A percentile compares a stretch with the other conserved stretches of the same genome.
These are phyloP conservation scores for Prionailurus viverrinus DNA, from an alignment of 2,113 vertebrate species.

Conservation along the genomic window DNA sequence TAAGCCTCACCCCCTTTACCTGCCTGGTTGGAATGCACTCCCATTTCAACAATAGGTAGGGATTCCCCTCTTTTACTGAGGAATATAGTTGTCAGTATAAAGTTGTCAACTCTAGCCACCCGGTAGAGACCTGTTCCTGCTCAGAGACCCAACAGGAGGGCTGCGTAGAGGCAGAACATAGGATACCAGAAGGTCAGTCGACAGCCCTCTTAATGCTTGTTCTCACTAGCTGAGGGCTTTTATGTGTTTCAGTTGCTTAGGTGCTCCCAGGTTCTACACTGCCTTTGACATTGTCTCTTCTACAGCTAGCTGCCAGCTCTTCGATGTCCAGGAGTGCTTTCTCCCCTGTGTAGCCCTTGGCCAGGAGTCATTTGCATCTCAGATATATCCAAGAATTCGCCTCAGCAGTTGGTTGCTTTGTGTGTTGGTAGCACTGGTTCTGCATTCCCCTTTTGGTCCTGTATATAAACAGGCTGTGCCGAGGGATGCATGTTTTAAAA, in stretches of 20 bases:
- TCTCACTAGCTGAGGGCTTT: not conserved
- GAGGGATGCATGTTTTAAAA: not conserved
- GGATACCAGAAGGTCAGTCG: not conserved
- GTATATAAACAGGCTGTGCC: not conserved
- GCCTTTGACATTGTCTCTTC: not conserved
- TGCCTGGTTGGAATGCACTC: rapidly evolving
- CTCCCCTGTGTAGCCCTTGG: not conserved
- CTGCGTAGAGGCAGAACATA: not conserved
- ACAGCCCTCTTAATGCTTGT: not conserved
- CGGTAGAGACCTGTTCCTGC: not conserved
- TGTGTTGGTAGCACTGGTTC: not conserved
- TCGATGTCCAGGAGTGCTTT: not conserved
- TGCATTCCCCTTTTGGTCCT: not conserved
- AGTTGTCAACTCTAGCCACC: not conserved
- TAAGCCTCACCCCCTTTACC: not conserved
- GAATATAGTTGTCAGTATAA: not conserved
- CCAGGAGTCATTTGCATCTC: not conserved
- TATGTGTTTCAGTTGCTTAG: not conserved
- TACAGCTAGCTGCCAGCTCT: not conserved
- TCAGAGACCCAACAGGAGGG: not conserved
- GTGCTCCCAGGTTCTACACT: not conserved
- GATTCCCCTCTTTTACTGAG: not conserved
- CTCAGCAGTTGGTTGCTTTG: not conserved
- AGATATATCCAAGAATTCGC: not conserved
- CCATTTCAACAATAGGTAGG: not conserved